phyloP scores from a whole-genome alignment of 2,797 vertebrate genomes.

The Sardinella longiceps region DNA sequence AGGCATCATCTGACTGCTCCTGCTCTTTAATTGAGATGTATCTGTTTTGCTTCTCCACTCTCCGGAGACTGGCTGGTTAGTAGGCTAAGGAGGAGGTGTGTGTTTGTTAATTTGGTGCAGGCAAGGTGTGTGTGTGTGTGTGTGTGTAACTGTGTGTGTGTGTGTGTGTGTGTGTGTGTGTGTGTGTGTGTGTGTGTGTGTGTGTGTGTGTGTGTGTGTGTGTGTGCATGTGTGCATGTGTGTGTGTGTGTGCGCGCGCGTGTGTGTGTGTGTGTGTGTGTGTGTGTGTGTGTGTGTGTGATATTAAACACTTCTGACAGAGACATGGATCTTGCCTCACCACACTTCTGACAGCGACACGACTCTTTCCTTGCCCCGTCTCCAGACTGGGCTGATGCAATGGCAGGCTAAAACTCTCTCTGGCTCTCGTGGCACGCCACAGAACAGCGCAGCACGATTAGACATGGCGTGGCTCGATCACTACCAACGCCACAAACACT shows the following conservation, averaged over 20 bases:
- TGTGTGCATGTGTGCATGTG: not conserved
- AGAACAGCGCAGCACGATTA: not conserved
- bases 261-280: not conserved
- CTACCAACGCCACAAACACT: no score
- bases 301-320: no score
- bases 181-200: not conserved
- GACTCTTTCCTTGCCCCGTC: not conserved
- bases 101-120: no score
- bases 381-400: not conserved
- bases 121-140: conserved; percentile 6
- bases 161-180: not conserved
- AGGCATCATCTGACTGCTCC: no score
- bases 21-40: no score
- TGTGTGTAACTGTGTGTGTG: not conserved
- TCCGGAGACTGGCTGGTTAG: no score
- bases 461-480: not conserved
- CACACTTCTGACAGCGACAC: not conserved
- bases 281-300: not conserved
- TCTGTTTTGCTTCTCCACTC: no score
- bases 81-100: no score
- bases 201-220: not conserved
- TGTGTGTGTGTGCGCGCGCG: not conserved
- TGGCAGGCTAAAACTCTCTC: not conserved
- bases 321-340: no score
- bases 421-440: no score